Evolutionary conservation across 30 jellyfish, hydroid and myxozoan species (phyloP), one percentile per base, ranked within the genome.

Genomic region (Aurelia aurita complex sp. Pacific): DNA sequence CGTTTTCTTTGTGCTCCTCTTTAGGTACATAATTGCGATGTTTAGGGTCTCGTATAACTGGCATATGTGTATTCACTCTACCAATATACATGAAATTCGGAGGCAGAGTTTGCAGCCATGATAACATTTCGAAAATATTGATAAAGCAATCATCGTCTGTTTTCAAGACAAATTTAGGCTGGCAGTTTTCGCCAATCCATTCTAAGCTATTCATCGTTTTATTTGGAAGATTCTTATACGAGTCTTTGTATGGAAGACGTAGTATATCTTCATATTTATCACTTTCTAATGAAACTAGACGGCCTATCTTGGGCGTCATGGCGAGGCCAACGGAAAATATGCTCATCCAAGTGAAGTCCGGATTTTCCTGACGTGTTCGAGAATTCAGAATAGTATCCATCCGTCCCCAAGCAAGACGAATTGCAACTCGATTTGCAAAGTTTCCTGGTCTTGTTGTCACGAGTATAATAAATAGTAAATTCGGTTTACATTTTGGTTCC

Each of bases 91-190:
- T 67, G 35, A 76, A 54, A 69, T 40, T 51, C 17, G 95, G 82
- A 11, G 92, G 85, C 80, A 88, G 83, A 3, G 76, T 61, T 29
- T 76, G 71, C 64, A 94, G 50, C 99, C 99, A 94, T 9, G 97
- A 71, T 61, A 85, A 61, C 87, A 94, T 52, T 11, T 81, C 59
- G 59, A 89, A 59, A 2, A 94, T 63, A 64, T 89, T 94, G 5
- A 94, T 96, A 85, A 72, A 94, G 68, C 99, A 94, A 69, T 94
- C 99, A 75, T 94, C 99, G 81, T 94, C 99, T 4, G 99, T 88
- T 73, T 94, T 94, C 52, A 94, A 74, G 23, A 89, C 90, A 71
- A 64, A 94, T 77, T 70, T 94, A 32, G 99, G 69, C 79, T 62
- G 84, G 84, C 99, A 94, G 76, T 80, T 81, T n/a, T 94, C 72